Conservation (phyloP, 2,113 vertebrate genomes). For the Syngnathus floridae region DNA sequence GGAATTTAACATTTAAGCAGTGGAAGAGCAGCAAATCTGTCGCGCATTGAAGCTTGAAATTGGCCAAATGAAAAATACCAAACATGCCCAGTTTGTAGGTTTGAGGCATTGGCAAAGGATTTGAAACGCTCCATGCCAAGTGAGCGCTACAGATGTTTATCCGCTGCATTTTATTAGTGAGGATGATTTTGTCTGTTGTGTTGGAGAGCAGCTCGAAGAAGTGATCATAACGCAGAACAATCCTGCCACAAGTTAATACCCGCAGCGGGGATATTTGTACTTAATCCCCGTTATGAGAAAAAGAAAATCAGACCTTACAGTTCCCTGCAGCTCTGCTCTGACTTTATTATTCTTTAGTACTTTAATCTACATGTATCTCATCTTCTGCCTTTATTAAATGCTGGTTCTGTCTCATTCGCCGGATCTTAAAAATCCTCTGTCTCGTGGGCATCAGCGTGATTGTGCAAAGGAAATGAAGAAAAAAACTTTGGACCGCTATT, state of each 20-base stretch:
- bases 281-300: slow-evolving; percentile 56
- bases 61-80: slow-evolving; percentile 5
- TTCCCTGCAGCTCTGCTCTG: slow-evolving; percentile 50
- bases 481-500: slow-evolving; percentile 65
- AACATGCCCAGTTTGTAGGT: slow-evolving; percentile 7
- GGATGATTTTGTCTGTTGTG: slow-evolving; percentile 30
- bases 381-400: slow-evolving; percentile 66
- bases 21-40: not conserved
- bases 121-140: slow-evolving; percentile 26
- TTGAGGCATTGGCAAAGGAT: slow-evolving; percentile 7
- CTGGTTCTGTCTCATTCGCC: slow-evolving; percentile 57
- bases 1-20: slow-evolving; percentile 15
- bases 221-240: slow-evolving; percentile 43
- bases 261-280: slow-evolving; percentile 45
- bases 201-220: slow-evolving; percentile 22
- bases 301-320: slow-evolving; percentile 53
- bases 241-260: slow-evolving; percentile 48
- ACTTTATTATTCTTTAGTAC: slow-evolving; percentile 50
- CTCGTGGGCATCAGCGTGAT: slow-evolving; percentile 62
- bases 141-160: slow-evolving; percentile 33
- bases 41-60: slow-evolving; percentile 13
- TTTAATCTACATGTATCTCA: slow-evolving; percentile 61
- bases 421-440: slow-evolving; percentile 64
- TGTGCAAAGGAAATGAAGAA: slow-evolving; percentile 71
- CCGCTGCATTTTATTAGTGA: slow-evolving; percentile 35